These are phyloP conservation scores for Steinernema hermaphroditum DNA, from an alignment of 2,888 invertebrate species.

Conservation along the genomic window DNA sequence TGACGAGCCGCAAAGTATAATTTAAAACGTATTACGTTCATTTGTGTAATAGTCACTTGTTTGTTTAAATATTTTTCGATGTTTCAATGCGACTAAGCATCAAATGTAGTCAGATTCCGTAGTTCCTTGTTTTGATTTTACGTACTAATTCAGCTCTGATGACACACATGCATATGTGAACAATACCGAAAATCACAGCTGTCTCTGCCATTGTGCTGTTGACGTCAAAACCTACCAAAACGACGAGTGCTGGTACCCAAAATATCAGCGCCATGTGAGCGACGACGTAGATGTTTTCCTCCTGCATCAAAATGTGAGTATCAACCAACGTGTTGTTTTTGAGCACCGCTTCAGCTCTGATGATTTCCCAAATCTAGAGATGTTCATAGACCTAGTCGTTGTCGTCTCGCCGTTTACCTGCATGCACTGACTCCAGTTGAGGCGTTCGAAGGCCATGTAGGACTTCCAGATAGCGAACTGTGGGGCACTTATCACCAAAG, in stretches of 20 bases:
- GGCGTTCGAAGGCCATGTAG: slow-evolving; percentile 55
- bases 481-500: slow-evolving; percentile 54
- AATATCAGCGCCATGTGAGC: slow-evolving; percentile 60
- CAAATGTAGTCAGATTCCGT: too few relatives aligned
- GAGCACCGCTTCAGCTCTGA: slow-evolving; percentile 45
- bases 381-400: too few relatives aligned
- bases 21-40: too few relatives aligned
- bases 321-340: slow-evolving; percentile 37
- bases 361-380: slow-evolving; percentile 61
- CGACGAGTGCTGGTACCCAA: slow-evolving; percentile 60
- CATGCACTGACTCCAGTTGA: slow-evolving; percentile 64
- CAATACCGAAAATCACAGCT: too few relatives aligned
- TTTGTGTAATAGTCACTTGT: too few relatives aligned
- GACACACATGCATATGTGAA: too few relatives aligned
- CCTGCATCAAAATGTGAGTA: slow-evolving; percentile 41
- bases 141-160: too few relatives aligned
- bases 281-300: slow-evolving; percentile 57
- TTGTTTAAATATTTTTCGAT: too few relatives aligned
- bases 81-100: too few relatives aligned
- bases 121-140: too few relatives aligned
- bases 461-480: slow-evolving; percentile 62
- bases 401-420: slow-evolving; percentile 35
- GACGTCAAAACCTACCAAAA: slow-evolving; percentile 51
- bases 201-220: too few relatives aligned
- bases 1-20: too few relatives aligned